Base-by-base conservation (phyloP, 2,797 vertebrate species). In the Oryzias sinensis region DNA sequence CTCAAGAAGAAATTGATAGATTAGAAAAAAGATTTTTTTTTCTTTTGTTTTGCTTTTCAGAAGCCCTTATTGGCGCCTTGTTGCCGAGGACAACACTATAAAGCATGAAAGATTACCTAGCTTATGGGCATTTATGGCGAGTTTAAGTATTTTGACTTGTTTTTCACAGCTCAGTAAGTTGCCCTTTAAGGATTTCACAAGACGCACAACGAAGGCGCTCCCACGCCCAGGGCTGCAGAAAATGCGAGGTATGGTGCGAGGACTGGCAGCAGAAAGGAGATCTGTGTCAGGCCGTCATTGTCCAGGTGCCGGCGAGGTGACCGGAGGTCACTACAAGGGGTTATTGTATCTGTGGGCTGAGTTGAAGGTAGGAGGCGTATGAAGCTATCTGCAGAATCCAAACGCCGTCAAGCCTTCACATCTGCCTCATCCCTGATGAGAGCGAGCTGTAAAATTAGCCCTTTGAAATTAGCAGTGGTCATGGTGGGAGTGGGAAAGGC, bases 51-150 rank as follows among this genome's bases (percentile, higher is more conserved):
- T 81, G 57, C 74, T 72, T 82, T 87, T 87, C 88, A 80, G 74
- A 78, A 43, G 66, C 75, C 80, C 53, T 82, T 80, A 79, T 79
- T 65, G 70, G 67, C 71, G 57, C 74, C 8, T 20, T 68, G 73
- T 81, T 74, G 55, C 74, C 3, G 20, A 51, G 72, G 76, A 89
- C 82, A 80, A 76, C 80, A 82, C 86, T 85, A 83, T 81, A 77
- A 87, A 83, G 74, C 80, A 78, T 86, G 84, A 86, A 84, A 83
- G 83, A 86, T 86, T 82, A 83, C 76, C 64, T 56, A 70, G 80
- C 88, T 89, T 85, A 84, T 83, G 60, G 87, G 76, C 79, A 84
- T 88, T 90, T 87, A 85, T 86, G 76, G 85, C 68, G 85, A 89
- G 85, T 84, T 83, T 84, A 77, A 82, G 85, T 87, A 87, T 90